phyloP scores from a whole-genome alignment of 2,888 invertebrate genomes.

The Ditula angustiorana region DNA sequence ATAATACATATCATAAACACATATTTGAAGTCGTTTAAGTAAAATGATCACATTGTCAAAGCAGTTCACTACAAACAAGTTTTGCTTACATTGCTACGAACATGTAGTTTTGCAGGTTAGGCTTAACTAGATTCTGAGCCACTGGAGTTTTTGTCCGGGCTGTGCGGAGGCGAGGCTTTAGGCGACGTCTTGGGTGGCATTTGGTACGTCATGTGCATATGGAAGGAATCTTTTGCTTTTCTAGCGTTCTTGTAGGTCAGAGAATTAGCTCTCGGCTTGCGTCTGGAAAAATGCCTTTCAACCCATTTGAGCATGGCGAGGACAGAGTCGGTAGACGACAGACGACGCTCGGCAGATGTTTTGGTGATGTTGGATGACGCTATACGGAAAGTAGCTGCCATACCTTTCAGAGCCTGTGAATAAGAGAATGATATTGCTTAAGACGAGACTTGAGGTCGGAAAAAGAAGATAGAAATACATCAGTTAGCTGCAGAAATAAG shows the following conservation, averaged over 20 bases:
- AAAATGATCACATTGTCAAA: conserved; percentile 10
- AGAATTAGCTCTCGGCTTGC: conserved; percentile 91
- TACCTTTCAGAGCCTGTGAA: conserved; percentile 94
- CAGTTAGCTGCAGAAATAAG: too few species aligned
- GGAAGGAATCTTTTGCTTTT: conserved; percentile 88
- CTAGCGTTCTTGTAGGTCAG: conserved; percentile 86
- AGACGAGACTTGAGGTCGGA: too few species aligned
- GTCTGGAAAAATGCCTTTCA: conserved; percentile 92
- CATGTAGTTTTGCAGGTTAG: conserved; percentile 31
- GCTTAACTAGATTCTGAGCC: conserved; percentile 77
- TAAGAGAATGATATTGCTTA: neutral
- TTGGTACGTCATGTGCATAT: conserved; percentile 91
- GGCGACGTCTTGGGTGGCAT: conserved; percentile 67
- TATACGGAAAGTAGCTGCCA: conserved; percentile 96
- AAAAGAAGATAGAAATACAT: too few species aligned
- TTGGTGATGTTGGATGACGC: conserved; percentile 93
- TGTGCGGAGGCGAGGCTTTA: conserved; percentile 63
- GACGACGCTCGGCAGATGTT: conserved; percentile 93
- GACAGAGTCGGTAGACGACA: conserved; percentile 95
- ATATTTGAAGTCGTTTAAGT: neutral
- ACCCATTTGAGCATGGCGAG: conserved; percentile 96
- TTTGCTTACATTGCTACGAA: neutral
- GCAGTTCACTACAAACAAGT: conserved; percentile 1
- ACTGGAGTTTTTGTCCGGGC: conserved; percentile 62
- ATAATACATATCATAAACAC: neutral